Evolutionary conservation across 1,140 invertebrate genomes (phyloP).

Genomic region (Dendrolimus kikuchii): DNA sequence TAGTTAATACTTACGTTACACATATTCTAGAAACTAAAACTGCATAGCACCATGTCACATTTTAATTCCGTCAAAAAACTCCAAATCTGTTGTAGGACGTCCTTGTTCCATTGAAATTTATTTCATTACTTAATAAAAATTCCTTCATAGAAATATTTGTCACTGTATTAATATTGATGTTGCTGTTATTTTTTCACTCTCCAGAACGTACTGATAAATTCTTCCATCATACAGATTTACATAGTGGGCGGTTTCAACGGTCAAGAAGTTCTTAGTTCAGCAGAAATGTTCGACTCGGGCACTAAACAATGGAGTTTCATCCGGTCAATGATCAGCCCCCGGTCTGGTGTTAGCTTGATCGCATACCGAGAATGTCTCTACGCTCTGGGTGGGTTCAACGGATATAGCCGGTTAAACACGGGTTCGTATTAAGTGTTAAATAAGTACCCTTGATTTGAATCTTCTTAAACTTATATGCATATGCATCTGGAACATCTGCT

Average conservation of each 20-base stretch:
- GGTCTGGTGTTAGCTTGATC: slow-evolving; percentile 82
- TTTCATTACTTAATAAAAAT: no score
- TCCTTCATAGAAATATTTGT: no score
- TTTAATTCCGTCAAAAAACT: no score
- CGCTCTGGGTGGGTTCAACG: slow-evolving; percentile 81
- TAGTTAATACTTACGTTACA: no score
- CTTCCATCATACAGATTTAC: slow-evolving; percentile 69
- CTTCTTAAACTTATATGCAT: no score
- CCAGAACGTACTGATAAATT: not conserved
- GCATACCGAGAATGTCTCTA: slow-evolving; percentile 76
- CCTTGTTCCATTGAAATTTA: no score
- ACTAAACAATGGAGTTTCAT: slow-evolving; percentile 83
- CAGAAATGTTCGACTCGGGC: slow-evolving; percentile 77
- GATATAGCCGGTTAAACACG: slow-evolving; percentile 73
- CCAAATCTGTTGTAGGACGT: no score
- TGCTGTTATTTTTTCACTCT: no score
- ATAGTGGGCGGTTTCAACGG: slow-evolving; percentile 86
- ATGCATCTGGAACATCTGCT: no score
- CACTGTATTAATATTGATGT: no score
- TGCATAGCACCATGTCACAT: no score
- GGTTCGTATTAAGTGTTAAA: slow-evolving; percentile 22
- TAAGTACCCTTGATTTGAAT: not conserved
- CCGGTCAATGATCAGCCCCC: slow-evolving; percentile 78
- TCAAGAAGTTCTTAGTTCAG: slow-evolving; percentile 76
- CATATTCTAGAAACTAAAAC: no score